Percentiles rank a stretch among this genome's conserved stretches.
Evolutionary conservation across 2,113 vertebrate species (phyloP).

Genomic region (Oreochromis tanganicae): DNA sequence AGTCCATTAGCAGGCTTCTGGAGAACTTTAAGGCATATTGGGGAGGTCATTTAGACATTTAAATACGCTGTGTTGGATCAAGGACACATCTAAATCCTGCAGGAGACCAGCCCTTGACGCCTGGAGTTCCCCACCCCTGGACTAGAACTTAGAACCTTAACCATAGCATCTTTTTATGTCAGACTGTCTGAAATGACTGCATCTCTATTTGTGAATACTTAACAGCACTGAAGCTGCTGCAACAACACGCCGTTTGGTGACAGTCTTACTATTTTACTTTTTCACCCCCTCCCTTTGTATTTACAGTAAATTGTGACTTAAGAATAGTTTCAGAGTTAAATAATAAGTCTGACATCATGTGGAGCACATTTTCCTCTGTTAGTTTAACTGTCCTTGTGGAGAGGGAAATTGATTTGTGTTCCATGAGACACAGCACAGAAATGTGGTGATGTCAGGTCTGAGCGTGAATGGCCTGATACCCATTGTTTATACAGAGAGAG

Average conservation of each 20-base stretch:
- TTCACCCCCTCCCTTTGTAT: not conserved
- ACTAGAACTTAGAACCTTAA: not conserved
- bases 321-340: not conserved
- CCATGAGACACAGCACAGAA: not conserved
- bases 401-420: not conserved
- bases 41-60: fast-evolving
- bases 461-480: constrained; percentile 15
- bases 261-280: not conserved
- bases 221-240: not conserved
- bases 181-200: fast-evolving
- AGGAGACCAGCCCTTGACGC: fast-evolving
- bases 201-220: not conserved
- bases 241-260: not conserved
- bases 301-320: not conserved
- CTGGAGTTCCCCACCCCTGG: not conserved
- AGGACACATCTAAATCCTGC: fast-evolving
- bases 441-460: constrained; percentile 1
- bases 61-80: fast-evolving
- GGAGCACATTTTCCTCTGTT: not conserved
- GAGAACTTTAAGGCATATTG: fast-evolving
- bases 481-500: constrained; percentile 19
- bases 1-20: fast-evolving
- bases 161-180: not conserved
- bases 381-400: not conserved
- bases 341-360: not conserved